Evolutionary conservation across 23 tunicate genomes (phyloP), one percentile per base, ranked within the genome.

Genomic region (Diplosoma virens): DNA sequence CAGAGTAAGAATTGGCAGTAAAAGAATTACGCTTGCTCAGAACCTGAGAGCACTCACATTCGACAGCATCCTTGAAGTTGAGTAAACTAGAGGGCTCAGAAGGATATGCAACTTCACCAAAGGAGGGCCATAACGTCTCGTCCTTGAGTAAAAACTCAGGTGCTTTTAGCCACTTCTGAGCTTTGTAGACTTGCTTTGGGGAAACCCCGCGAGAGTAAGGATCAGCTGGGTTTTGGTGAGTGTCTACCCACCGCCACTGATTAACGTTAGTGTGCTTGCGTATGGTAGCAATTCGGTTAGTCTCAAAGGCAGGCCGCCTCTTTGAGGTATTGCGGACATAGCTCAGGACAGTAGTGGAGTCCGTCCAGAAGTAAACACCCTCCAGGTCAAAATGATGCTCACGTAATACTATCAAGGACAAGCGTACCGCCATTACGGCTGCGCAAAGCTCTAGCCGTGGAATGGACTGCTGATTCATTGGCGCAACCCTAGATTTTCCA

Each of bases 401-500:
- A 29, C 69, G 69, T 22, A 9, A 22, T n/a, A 61, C 69, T 27
- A 61, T 27, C 18, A 7, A 27, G 35, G 69, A 34, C n/a, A 61
- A 61, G 69, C 69, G 69, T 5, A 61, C 69, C 9, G 69, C 69
- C 28, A 61, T 26, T 3, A 61, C 69, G 30, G 69, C 69, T 7
- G 69, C 69, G 24, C 45, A 32, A 3, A 78, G 36, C 24, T 78
- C 72, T 73, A 60, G 25, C 4, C 82, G 41, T 23, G 73, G 72
- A 7, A 63, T 78, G 34, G 82, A 28, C 3, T 7, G 47, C 37
- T 30, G 56, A 18, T 36, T 63, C 32, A 26, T n/a, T 3, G 73
- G 82, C 25, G 82, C 58, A 9, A 61, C 72, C 41, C 82, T 35
- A 5, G 73, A 34, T 28, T 78, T 36, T 59, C 58, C 31, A 61